Conservation (phyloP, 2,797 vertebrate genomes). For the Melanogrammus aeglefinus region DNA sequence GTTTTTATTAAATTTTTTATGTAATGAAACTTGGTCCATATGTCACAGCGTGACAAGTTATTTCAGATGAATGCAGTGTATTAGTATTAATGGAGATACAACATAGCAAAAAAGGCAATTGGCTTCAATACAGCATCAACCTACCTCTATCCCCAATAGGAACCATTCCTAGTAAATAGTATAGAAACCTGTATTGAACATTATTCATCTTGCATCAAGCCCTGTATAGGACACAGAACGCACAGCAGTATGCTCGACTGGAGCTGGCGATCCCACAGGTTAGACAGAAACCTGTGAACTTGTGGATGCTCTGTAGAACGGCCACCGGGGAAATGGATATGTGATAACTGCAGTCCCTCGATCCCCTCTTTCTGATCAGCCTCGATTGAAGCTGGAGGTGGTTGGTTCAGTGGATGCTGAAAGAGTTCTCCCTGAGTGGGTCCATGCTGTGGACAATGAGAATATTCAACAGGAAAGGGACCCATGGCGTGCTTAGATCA, state of each 20-base stretch:
- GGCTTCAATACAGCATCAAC: neutral
- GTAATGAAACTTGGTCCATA: neutral
- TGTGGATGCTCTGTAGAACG: neutral
- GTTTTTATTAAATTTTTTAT: neutral
- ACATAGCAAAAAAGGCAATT: neutral
- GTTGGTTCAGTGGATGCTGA: neutral
- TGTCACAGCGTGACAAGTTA: neutral
- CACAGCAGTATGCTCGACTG: too few species aligned
- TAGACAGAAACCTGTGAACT: neutral
- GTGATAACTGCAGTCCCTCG: neutral
- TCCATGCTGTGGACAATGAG: slow-evolving; percentile 6
- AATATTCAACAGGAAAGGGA: slow-evolving; percentile 31
- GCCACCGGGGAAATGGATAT: too few species aligned
- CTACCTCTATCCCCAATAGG: too few species aligned
- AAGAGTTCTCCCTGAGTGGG: neutral
- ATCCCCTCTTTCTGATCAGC: neutral
- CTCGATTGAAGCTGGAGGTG: too few species aligned
- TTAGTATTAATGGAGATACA: neutral
- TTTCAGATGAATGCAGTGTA: neutral
- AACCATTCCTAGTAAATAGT: too few species aligned
- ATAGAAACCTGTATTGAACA: neutral
- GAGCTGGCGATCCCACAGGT: neutral
- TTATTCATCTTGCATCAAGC: neutral
- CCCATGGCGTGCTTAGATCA: neutral
- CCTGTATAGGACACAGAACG: neutral